These are phyloP conservation scores for Athene cunicularia DNA, from an alignment of 2,113 vertebrate genomes.

Conservation along the genomic window DNA sequence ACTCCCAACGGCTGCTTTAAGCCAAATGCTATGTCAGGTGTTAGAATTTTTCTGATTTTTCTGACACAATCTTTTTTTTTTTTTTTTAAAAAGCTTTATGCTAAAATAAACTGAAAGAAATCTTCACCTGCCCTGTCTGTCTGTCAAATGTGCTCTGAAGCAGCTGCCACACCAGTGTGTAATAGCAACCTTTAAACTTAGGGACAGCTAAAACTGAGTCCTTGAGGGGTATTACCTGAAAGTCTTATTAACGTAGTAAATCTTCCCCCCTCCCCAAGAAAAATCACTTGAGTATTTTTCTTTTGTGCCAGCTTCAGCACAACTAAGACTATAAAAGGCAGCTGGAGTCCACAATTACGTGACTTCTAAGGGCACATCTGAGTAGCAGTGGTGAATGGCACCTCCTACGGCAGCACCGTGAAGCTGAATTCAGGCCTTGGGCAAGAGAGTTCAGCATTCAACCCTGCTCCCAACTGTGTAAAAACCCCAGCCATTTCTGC, in stretches of 20 bases:
- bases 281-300: not conserved
- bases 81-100: slow-evolving; percentile 8
- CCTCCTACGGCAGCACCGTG: not conserved
- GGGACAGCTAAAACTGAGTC: too few relatives aligned
- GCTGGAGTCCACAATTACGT: not conserved
- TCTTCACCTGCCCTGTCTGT: not conserved
- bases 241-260: not conserved
- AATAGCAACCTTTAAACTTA: not conserved
- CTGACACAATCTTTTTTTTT: slow-evolving; percentile 40
- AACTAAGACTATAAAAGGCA: not conserved
- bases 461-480: not conserved
- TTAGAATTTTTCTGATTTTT: slow-evolving; percentile 38
- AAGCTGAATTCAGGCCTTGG: too few relatives aligned
- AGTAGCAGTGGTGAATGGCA: not conserved
- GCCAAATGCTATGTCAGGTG: slow-evolving; percentile 34
- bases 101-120: slow-evolving; percentile 28
- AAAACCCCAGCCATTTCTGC: not conserved
- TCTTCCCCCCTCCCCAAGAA: not conserved
- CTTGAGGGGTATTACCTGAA: too few relatives aligned
- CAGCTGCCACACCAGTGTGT: too few relatives aligned
- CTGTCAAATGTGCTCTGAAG: not conserved
- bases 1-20: not conserved
- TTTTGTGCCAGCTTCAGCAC: not conserved
- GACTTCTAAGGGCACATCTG: not conserved
- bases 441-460: not conserved